These are phyloP conservation scores for Parazoanthus atlanticus DNA, from an alignment of 92 coral and sea anemone species.

Conservation along the genomic window DNA sequence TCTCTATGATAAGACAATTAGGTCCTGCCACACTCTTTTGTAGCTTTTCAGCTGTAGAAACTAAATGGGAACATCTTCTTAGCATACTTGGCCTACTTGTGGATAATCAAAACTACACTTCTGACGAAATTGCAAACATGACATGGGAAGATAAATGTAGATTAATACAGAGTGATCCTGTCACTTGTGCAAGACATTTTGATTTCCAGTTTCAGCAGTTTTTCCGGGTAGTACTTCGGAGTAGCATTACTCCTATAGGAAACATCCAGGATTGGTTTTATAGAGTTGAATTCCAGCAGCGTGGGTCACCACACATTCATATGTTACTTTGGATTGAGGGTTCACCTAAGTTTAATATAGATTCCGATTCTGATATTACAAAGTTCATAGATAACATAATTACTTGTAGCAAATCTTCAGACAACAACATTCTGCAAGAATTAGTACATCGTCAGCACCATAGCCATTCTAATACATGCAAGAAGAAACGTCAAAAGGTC, in stretches of 20 bases:
- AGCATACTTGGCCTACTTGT: neutral
- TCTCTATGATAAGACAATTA: neutral
- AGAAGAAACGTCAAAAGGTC: constrained; percentile 10
- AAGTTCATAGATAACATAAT: constrained; percentile 35
- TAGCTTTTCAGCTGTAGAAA: neutral
- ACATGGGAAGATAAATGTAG: neutral
- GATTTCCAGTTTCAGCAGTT: neutral
- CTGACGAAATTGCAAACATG: neutral
- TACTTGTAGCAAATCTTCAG: constrained; percentile 30
- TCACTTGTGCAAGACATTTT: neutral
- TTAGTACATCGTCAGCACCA: constrained; percentile 29
- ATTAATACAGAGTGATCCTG: neutral
- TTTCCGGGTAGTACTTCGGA: too few relatives aligned
- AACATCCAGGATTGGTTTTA: constrained; percentile 46
- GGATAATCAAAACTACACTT: neutral
- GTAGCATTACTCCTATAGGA: neutral
- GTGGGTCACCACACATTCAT: constrained; percentile 50
- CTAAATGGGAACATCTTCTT: neutral
- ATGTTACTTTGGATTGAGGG: constrained; percentile 49
- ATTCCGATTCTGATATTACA: constrained; percentile 13
- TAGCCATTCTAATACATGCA: constrained; percentile 40
- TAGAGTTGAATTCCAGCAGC: constrained; percentile 38
- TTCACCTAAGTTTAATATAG: constrained; percentile 29
- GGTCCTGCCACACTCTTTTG: neutral
- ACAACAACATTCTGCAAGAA: constrained; percentile 9